phyloP scores from a whole-genome alignment of 2,797 vertebrate species.

The Spatula versicolor region DNA sequence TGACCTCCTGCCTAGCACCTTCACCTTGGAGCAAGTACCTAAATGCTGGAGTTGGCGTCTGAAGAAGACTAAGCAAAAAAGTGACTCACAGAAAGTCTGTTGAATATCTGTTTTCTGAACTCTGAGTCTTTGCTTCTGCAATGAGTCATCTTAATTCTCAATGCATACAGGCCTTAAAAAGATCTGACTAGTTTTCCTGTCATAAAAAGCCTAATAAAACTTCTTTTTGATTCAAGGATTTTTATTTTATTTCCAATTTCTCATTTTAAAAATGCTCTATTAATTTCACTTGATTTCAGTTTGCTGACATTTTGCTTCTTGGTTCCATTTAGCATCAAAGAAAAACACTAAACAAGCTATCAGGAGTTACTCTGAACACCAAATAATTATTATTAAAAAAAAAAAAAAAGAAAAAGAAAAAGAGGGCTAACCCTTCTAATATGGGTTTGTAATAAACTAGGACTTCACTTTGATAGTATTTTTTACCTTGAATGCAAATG shows the following conservation, averaged over 20 bases:
- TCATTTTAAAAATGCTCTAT: slow-evolving; percentile 19
- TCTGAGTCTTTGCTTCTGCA: neutral
- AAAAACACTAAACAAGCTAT: slow-evolving; percentile 16
- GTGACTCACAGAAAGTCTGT: neutral
- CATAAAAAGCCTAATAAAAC: neutral
- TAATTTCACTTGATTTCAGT: slow-evolving; percentile 1
- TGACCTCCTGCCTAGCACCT: neutral
- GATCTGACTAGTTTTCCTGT: neutral
- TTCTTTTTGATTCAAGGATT: slow-evolving; percentile 16
- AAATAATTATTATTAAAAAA: neutral
- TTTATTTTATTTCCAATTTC: slow-evolving; percentile 39
- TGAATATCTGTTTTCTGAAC: neutral
- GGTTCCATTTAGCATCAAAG: neutral
- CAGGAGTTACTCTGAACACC: slow-evolving; percentile 9
- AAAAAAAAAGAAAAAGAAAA: neutral
- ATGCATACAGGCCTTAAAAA: neutral
- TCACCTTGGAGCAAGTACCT: neutral
- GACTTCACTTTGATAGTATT: neutral
- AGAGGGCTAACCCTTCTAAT: neutral
- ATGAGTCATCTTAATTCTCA: neutral
- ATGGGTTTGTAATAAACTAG: neutral
- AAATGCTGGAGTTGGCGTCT: neutral
- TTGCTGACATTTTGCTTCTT: slow-evolving; percentile 19
- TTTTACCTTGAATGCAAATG: slow-evolving; percentile 5
- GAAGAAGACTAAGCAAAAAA: neutral